phyloP scores from a whole-genome alignment of 2,113 vertebrate species.

The Mesitornis unicolor region DNA sequence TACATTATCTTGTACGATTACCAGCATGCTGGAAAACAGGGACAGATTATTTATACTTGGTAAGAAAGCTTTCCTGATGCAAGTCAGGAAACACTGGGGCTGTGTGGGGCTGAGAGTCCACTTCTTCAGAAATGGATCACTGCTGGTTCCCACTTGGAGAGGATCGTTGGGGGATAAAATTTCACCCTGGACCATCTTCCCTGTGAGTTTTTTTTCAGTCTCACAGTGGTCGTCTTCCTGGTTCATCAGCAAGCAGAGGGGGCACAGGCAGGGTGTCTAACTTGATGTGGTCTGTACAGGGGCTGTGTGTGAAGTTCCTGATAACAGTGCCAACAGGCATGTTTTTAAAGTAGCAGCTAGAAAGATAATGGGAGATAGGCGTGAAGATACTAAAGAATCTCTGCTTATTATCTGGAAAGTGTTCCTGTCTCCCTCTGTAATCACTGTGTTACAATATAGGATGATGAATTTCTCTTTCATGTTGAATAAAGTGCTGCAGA shows the following conservation, averaged over 20 bases:
- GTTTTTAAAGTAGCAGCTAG: background rate
- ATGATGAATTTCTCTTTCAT: background rate
- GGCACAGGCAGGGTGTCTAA: background rate
- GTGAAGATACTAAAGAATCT: background rate
- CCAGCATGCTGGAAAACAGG: constrained; percentile 79
- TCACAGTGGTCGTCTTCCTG: background rate
- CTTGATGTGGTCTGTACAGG: background rate
- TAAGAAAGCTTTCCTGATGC: constrained; percentile 53
- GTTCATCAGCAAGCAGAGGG: background rate
- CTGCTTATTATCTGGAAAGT: background rate
- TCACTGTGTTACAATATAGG: background rate
- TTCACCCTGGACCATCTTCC: background rate
- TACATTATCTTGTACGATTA: constrained; percentile 96
- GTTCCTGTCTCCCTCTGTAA: background rate
- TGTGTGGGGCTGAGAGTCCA: background rate
- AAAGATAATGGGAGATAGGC: background rate
- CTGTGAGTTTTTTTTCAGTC: too few relatives aligned
- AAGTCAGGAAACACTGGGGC: background rate
- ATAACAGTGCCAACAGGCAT: background rate
- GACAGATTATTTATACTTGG: constrained; percentile 98
- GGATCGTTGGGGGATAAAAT: background rate
- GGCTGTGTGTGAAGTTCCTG: background rate
- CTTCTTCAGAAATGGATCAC: background rate
- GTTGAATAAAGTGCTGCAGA: background rate
- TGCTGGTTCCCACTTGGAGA: background rate